Evolutionary conservation across 2,888 invertebrate species (phyloP), one percentile per base, ranked within the genome.

Genomic region (Tenthredo notha): DNA sequence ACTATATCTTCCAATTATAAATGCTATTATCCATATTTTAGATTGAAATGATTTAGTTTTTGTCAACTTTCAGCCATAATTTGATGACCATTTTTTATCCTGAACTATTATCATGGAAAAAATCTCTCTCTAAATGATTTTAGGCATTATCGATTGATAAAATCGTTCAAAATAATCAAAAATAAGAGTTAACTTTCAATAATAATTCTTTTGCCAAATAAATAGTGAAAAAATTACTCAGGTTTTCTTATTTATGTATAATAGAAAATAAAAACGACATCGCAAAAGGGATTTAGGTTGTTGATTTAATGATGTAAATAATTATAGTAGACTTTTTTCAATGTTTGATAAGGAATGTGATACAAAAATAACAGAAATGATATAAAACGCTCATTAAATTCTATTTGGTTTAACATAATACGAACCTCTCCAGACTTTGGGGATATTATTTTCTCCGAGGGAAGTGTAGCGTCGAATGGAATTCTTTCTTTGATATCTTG

Each of bases 401-500:
- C n/a, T 18, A 85, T 29, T 47, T 10, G 37, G 40, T 83, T 65
- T 7, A 47, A 61, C 37, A 33, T n/a, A 75, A 33, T 10, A 78
- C 83, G 10, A 84, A 92, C 92, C 88, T 91, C 88, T 86, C 91
- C 91, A 78, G 84, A 85, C 18, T 86, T 85, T 7, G 92, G 90
- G n/a, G 84, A 9, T 54, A 84, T 54, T 84, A 92, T 88, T 7
- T 85, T 86, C 84, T 92, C 92, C 10, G 92, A 90, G 25, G 90
- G 87, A 10, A 92, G 82, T 47, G 90, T 88, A 33, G 88, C 90
- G 82, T 89, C 85, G 0, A 89, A 85, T 10, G 91, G 91, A 72
- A 92, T 85, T 86, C 85, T 90, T 25, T 85, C 47, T 84, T 88
- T 90, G 5, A 92, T 89, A 54, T 91, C 89, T 1, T 87, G 43